Conservation (phyloP, 2,888 invertebrate species). For the Zele albiditarsus region DNA sequence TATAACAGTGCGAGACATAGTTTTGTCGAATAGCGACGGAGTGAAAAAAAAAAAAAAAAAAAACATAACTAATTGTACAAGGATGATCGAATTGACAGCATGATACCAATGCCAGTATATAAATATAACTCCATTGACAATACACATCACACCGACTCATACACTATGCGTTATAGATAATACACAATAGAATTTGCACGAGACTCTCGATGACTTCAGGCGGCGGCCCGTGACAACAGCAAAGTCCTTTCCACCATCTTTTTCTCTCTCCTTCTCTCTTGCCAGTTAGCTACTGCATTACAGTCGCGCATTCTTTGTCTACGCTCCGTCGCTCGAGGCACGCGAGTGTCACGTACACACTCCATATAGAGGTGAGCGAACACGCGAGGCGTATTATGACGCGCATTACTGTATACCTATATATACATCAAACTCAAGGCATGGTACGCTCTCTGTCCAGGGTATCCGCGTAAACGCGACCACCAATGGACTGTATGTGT, state of each 20-base stretch:
- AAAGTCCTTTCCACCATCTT: slow-evolving; percentile 38
- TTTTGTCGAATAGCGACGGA: slow-evolving; percentile 38
- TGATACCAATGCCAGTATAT: not conserved
- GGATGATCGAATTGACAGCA: not conserved
- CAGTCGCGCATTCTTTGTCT: slow-evolving; percentile 11
- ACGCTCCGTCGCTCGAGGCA: slow-evolving; percentile 32
- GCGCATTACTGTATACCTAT: slow-evolving; percentile 17
- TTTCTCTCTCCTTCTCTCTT: slow-evolving; percentile 34
- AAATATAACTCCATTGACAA: too few species aligned
- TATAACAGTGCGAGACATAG: not conserved
- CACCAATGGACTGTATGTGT: slow-evolving; percentile 40
- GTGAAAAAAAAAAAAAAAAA: not conserved
- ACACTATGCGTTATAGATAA: slow-evolving; percentile 43
- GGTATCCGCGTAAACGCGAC: slow-evolving; percentile 19
- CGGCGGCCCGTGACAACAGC: slow-evolving; percentile 43
- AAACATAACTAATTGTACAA: not conserved
- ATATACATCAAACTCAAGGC: slow-evolving; percentile 13
- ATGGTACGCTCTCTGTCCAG: slow-evolving; percentile 16
- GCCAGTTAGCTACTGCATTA: not conserved
- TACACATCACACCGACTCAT: too few species aligned
- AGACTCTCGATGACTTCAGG: slow-evolving; percentile 49
- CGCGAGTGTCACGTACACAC: slow-evolving; percentile 34
- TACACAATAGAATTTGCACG: slow-evolving; percentile 56
- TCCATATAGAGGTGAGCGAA: slow-evolving; percentile 10
- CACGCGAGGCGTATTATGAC: slow-evolving; percentile 35